Evolutionary conservation across 2,113 vertebrate genomes (phyloP).

Genomic region (Ciconia maguari): DNA sequence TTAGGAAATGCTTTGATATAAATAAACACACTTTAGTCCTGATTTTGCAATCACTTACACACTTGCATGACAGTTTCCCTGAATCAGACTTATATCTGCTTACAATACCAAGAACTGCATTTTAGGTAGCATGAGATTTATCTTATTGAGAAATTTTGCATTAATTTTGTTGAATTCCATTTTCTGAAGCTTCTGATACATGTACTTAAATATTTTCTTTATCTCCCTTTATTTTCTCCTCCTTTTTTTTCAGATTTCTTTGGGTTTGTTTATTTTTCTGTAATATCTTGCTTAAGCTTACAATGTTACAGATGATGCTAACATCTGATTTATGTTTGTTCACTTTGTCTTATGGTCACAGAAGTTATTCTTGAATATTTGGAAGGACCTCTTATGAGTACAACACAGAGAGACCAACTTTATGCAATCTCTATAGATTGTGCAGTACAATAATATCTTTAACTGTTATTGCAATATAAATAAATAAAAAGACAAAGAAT

Average conservation of each 20-base stretch:
- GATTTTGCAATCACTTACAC: background rate
- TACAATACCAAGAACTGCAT: background rate
- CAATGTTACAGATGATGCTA: background rate
- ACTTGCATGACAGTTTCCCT: background rate
- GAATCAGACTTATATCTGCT: background rate
- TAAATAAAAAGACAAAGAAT: conserved; percentile 4
- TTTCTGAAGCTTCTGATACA: background rate
- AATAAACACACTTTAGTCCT: background rate
- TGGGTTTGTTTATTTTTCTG: background rate
- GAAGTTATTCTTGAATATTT: background rate
- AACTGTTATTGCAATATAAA: background rate
- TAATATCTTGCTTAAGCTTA: background rate
- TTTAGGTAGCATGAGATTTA: background rate
- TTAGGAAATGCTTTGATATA: background rate
- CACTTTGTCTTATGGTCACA: background rate
- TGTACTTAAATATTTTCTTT: background rate
- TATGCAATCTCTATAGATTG: background rate
- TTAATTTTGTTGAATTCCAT: background rate
- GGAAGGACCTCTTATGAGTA: background rate
- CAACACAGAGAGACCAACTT: background rate
- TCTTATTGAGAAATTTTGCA: background rate
- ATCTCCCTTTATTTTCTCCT: background rate
- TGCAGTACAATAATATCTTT: background rate
- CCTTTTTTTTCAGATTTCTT: background rate
- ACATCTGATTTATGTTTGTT: background rate